phyloP scores from a whole-genome alignment of 2,888 invertebrate species.

The Drosophila kuntzei region DNA sequence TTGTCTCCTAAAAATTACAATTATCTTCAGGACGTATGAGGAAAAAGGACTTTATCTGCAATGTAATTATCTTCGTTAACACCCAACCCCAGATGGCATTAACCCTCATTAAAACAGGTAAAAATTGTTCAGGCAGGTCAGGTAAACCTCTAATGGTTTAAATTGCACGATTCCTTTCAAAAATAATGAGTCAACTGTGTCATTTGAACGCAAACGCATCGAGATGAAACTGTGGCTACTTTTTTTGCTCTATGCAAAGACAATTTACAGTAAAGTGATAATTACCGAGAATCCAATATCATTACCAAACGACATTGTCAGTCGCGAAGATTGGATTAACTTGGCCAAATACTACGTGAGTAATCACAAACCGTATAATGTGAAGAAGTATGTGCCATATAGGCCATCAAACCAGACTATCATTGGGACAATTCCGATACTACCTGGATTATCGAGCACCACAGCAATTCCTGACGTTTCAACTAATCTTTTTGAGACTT shows the following conservation, averaged over 20 bases:
- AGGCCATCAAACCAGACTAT: conserved; percentile 32
- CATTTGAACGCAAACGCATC: conserved; percentile 17
- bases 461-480: background rate
- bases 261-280: background rate
- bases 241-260: conserved; percentile 7
- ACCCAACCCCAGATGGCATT: background rate
- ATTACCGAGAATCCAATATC: background rate
- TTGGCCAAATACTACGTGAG: conserved; percentile 55
- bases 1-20: too few species aligned
- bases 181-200: conserved; percentile 40
- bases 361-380: conserved; percentile 53
- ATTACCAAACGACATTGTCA: conserved; percentile 40
- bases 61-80: conserved; percentile 5
- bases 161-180: conserved; percentile 1
- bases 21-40: too few species aligned
- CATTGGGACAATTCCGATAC: background rate
- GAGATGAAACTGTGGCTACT: conserved; percentile 38
- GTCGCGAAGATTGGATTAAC: conserved; percentile 59
- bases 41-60: too few species aligned
- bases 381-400: conserved; percentile 64
- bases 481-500: background rate
- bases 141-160: conserved; percentile 47
- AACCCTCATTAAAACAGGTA: conserved; percentile 42
- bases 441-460: conserved; percentile 1
- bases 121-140: background rate